Evolutionary conservation across 2,888 invertebrate species (phyloP), one percentile per base, ranked within the genome.

Genomic region (Loripinus fragilis): DNA sequence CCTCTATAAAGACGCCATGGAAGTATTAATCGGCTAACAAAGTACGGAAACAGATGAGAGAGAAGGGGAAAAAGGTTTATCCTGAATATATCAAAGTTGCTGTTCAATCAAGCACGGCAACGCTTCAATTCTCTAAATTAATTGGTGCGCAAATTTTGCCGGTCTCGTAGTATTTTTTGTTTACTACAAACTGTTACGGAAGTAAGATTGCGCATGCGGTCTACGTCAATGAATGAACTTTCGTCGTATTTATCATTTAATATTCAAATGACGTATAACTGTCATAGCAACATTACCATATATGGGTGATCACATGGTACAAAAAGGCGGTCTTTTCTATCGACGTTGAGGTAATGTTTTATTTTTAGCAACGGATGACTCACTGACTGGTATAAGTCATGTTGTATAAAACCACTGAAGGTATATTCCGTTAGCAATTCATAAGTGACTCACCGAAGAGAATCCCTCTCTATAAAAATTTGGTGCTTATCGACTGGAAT

Each of bases 231-330:
- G 50, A 50, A 66, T 74, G 50, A 71, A 66, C 50, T 52, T 67
- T 55, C 66, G 60, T 41, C 80, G 78, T 80, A 83, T 83, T 42
- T 77, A 67, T 67, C 42, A 35, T n/a, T 52, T 67, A 64, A 35
- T 78, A 80, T 78, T 67, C 72, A 76, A 76, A 74, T 80, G 73
- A 68, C 60, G 35, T 74, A 55, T 17, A 25, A 30, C 76, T 80
- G 80, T 78, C 83, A 83, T 83, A 71, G 71, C 68, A 73, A 76
- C 74, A 82, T 80, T 78, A 71, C 85, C 85, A 45, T 85, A 82
- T 85, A 76, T 82, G 85, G 81, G 60, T 69, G 55, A 72, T 67
- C 85, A 85, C 73, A 69, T 85, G 85, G 69, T 71, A 52, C 23
- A 68, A 30, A 50, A 33, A 38, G 73, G 68, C 71, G 20, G 73